Base-by-base conservation (phyloP, 2,113 vertebrate species). In the Phodopus roborovskii region DNA sequence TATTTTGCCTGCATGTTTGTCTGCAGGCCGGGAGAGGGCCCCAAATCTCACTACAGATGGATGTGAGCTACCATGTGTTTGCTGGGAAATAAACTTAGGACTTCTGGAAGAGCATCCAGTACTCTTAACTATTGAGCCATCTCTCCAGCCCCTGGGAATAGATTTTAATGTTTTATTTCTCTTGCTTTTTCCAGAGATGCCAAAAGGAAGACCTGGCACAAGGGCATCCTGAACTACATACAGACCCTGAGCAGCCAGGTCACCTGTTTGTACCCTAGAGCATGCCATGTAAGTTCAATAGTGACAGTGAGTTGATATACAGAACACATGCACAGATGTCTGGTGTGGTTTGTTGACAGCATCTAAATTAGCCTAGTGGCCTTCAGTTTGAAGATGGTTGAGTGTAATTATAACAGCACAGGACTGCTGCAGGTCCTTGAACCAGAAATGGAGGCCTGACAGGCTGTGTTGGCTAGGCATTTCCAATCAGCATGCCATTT, bases 401-500 rank as follows among this genome's bases (percentile, higher is more conserved):
- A 48, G 62, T 22, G 42, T 62, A 64, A 7, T 1, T 36, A 1
- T 0, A 7, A 5, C 1, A 22, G 3, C 4, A 1, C 5, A 1
- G 20, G 26, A 7, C 11, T 2, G 48, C 19, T 1, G 3, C 4
- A 56, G 81, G 50, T 28, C 8, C 39, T 28, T 3, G 60, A 48
- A 17, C 3, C 2, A 10, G 48, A 45, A 26, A 0, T 3, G 15
- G 26, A 56, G 6, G 36, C 17, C 5, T 0, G 6, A 0, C 39
- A 42, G 4, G 11, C 3, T 62, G 13, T 68, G 7, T 26, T 20
- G 33, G 30, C 5, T 7, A 10, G 10, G 15, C 5, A 2, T 30
- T 88, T 28, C n/a, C n/a, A 42, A 10, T 7, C 30, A 84, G 10
- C 12, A 4, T 22, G 66, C 56, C 9, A 6, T 33, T 6, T 5